These are phyloP conservation scores for Amniataba percoides DNA, from an alignment of 2,797 vertebrate species.

Conservation along the genomic window DNA sequence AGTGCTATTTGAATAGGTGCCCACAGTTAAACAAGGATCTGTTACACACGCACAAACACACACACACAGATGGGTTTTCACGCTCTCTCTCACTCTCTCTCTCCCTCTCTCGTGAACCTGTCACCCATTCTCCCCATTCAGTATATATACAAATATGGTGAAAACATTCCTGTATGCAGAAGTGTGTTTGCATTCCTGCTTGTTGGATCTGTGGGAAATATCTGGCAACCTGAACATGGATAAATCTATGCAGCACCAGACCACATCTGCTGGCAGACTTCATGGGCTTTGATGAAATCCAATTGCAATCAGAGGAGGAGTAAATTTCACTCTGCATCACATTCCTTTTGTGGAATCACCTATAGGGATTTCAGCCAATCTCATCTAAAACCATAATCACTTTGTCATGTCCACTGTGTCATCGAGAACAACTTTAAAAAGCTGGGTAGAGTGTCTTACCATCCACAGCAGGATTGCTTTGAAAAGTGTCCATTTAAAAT, in stretches of 20 bases:
- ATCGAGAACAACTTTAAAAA: conserved; percentile 1
- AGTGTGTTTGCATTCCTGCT: conserved; percentile 56
- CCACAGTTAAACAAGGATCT: conserved; percentile 44
- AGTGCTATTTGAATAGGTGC: conserved; percentile 54
- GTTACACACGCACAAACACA: conserved; percentile 35
- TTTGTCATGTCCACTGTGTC: neutral
- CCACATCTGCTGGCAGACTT: conserved; percentile 21
- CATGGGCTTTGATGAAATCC: neutral
- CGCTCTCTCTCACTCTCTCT: conserved; percentile 11
- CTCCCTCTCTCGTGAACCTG: conserved; percentile 19
- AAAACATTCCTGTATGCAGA: conserved; percentile 42
- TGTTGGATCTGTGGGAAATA: conserved; percentile 47
- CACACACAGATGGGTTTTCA: conserved; percentile 8
- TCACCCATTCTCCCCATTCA: conserved; percentile 36
- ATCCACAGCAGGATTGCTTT: neutral
- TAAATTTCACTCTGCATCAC: neutral
- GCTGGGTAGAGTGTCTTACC: neutral
- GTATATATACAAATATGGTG: conserved; percentile 59
- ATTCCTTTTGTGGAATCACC: neutral
- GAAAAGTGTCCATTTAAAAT: neutral
- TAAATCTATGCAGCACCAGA: conserved; percentile 4
- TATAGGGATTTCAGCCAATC: conserved; percentile 2
- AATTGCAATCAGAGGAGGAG: conserved; percentile 13
- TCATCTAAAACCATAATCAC: neutral
- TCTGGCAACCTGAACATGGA: conserved; percentile 24